A percentile compares a stretch with the other conserved stretches of the same genome.
These are phyloP conservation scores for Saguinus imperator DNA, from an alignment of 2,113 vertebrate genomes.

Conservation along the genomic window DNA sequence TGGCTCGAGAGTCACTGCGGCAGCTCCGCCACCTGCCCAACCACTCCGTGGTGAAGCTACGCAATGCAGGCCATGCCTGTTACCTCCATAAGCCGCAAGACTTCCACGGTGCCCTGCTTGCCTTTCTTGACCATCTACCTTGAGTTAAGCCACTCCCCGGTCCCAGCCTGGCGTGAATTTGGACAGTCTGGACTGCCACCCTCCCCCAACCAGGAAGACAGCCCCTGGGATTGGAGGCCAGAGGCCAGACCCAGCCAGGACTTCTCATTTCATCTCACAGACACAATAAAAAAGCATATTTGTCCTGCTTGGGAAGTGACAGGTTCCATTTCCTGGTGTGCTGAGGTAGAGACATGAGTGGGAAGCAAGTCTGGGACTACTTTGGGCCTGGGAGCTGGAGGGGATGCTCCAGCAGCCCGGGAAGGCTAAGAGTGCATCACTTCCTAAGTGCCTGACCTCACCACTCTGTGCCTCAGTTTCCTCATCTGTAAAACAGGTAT, in stretches of 20 bases:
- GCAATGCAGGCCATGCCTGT: conserved; percentile 91
- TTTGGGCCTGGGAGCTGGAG: background rate
- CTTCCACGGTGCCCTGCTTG: conserved; percentile 91
- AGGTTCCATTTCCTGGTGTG: background rate
- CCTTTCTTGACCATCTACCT: conserved; percentile 89
- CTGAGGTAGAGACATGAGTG: background rate
- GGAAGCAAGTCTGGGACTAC: background rate
- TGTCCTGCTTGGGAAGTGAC: background rate
- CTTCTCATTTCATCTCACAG: background rate
- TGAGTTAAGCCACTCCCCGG: conserved; percentile 42
- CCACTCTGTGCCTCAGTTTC: background rate
- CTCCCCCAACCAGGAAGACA: background rate
- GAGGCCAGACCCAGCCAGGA: background rate
- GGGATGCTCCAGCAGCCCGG: background rate
- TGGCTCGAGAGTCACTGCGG: conserved; percentile 92
- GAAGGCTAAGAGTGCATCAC: background rate
- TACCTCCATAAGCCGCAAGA: conserved; percentile 94
- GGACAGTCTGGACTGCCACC: background rate
- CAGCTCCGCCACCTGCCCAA: conserved; percentile 91
- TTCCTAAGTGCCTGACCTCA: background rate
- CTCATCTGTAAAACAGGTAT: background rate
- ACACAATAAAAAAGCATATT: conserved; percentile 57
- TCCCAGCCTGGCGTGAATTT: background rate
- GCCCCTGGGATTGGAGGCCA: background rate
- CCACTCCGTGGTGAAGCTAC: conserved; percentile 86